Percentiles rank a stretch among this genome's conserved stretches.
phyloP scores from a whole-genome alignment of 2,797 vertebrate genomes.

The Philypnodon macrostomus region DNA sequence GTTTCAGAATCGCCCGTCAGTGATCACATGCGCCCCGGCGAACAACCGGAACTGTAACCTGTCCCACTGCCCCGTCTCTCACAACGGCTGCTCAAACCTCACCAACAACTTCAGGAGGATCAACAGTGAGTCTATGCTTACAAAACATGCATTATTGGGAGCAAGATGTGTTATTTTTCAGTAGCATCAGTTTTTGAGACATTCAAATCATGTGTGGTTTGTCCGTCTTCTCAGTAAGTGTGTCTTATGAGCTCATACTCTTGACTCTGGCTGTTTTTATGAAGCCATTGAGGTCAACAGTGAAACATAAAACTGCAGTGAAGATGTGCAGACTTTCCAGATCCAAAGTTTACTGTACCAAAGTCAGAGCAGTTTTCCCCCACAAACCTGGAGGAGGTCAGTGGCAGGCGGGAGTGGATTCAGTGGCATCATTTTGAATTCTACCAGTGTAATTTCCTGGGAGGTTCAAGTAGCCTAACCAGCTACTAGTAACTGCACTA shows the following conservation, averaged over 20 bases:
- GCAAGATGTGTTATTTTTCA: no score
- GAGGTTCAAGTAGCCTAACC: no score
- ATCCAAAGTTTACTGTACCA: constrained; percentile 18
- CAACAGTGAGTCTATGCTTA: constrained; percentile 82
- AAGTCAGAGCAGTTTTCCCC: constrained; percentile 2
- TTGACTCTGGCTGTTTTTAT: constrained; percentile 46
- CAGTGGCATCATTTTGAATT: no score
- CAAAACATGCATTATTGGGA: no score
- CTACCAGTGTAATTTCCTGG: no score
- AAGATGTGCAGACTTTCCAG: constrained; percentile 32
- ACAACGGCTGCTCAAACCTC: constrained; percentile 84
- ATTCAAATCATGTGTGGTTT: constrained; percentile 15
- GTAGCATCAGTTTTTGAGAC: no score
- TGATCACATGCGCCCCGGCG: constrained; percentile 95
- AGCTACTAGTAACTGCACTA: no score
- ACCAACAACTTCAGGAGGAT: constrained; percentile 84
- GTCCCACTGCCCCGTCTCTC: constrained; percentile 90
- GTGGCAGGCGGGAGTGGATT: background rate
- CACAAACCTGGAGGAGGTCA: background rate
- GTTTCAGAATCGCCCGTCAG: constrained; percentile 91
- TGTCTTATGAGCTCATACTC: constrained; percentile 41
- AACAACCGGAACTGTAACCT: constrained; percentile 95
- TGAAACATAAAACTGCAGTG: constrained; percentile 42
- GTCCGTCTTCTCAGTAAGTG: constrained; percentile 18
- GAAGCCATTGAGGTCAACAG: constrained; percentile 54